Conservation (phyloP, 2,113 vertebrate species). For the Delphinapterus leucas region DNA sequence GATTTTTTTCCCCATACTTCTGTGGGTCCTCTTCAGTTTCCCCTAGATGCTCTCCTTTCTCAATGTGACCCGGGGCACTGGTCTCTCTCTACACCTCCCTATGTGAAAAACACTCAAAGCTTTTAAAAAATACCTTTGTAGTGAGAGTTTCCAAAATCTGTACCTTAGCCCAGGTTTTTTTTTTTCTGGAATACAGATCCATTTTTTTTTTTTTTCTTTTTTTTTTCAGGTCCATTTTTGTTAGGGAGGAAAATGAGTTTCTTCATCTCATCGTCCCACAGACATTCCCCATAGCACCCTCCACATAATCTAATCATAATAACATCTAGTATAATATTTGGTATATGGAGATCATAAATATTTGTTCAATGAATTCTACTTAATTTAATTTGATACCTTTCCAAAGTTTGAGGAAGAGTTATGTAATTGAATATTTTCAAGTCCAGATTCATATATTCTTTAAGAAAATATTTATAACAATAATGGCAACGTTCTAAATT, state of each 20-base stretch:
- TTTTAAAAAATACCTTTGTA: neutral
- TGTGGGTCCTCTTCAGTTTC: neutral
- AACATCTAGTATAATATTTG: neutral
- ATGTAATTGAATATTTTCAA: neutral
- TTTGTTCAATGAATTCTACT: slow-evolving; percentile 13
- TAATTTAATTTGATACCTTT: neutral
- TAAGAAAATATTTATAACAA: slow-evolving; percentile 9
- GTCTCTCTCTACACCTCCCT: neutral
- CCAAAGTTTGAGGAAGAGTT: neutral
- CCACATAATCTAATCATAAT: neutral
- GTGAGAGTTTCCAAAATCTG: neutral
- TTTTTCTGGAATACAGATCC: neutral
- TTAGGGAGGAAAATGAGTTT: neutral
- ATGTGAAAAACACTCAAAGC: neutral
- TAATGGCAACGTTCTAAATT: slow-evolving; percentile 11
- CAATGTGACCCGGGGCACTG: neutral
- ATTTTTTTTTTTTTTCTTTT: too few species aligned
- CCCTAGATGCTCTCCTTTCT: neutral
- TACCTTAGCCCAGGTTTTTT: neutral
- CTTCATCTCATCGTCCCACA: neutral
- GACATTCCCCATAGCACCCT: neutral
- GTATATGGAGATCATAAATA: neutral
- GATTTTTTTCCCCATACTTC: neutral
- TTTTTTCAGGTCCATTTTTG: too few species aligned
- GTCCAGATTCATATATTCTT: neutral